Percentiles rank a stretch among this genome's conserved stretches.
Evolutionary conservation across 2,888 invertebrate species (phyloP).

Genomic region (Conus canariensis): DNA sequence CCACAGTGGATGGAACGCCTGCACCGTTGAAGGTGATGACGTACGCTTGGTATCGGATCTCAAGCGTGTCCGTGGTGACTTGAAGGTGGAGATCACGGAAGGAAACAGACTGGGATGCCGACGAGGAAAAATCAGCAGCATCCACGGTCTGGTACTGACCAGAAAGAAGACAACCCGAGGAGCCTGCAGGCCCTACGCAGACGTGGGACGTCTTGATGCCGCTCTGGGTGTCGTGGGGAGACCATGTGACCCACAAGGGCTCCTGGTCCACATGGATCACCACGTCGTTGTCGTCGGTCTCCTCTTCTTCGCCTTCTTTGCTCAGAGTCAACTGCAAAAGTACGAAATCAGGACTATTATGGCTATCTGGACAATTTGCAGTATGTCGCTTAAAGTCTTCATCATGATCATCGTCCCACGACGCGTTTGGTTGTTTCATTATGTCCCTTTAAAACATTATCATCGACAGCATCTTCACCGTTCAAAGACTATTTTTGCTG

Average conservation of each 20-base stretch:
- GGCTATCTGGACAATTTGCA: too few species aligned
- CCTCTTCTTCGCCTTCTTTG: conserved; percentile 27
- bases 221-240: conserved; percentile 30
- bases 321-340: conserved; percentile 5
- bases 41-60: conserved; percentile 47
- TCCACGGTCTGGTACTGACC: not conserved
- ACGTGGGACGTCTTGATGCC: conserved; percentile 21
- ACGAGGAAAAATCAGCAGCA: not conserved
- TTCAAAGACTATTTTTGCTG: too few species aligned
- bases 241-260: conserved; percentile 39
- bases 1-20: conserved; percentile 41
- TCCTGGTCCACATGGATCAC: conserved; percentile 32
- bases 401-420: too few species aligned
- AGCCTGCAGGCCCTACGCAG: conserved; percentile 14
- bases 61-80: not conserved
- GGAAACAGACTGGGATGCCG: not conserved
- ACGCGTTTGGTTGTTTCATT: too few species aligned
- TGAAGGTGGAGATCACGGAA: not conserved
- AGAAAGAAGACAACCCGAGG: not conserved
- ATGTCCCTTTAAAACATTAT: too few species aligned
- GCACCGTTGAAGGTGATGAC: conserved; percentile 51
- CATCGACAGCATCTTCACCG: too few species aligned
- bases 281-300: conserved; percentile 15
- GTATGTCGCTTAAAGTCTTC: too few species aligned
- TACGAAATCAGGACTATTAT: not conserved